Evolutionary conservation across 2,113 vertebrate genomes (phyloP).

Genomic region (Irena cyanogastra): DNA sequence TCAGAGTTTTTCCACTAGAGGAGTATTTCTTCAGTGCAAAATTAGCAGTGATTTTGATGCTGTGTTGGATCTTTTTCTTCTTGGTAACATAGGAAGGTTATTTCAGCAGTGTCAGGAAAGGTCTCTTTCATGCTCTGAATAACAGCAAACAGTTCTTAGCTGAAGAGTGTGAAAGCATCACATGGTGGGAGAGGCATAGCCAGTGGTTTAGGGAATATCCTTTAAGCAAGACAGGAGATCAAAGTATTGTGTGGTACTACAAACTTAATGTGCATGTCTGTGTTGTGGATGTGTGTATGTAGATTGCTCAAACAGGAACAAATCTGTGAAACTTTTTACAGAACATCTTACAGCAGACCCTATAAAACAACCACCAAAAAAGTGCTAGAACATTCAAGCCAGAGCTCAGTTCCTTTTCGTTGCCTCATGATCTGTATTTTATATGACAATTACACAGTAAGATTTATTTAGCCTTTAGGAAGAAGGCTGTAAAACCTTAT

Average conservation of each 20-base stretch:
- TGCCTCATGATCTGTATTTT: not conserved
- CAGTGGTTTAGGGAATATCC: not conserved
- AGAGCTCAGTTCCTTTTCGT: not conserved
- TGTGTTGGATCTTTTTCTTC: not conserved
- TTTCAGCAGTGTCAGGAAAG: not conserved
- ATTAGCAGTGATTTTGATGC: not conserved
- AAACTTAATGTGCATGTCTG: not conserved
- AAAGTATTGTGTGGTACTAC: not conserved
- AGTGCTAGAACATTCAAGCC: not conserved
- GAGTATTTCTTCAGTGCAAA: not conserved
- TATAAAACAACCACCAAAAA: not conserved
- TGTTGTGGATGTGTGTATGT: not conserved
- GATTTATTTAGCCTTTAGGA: not conserved
- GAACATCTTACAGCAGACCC: not conserved
- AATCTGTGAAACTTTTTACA: not conserved
- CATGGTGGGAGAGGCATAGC: not conserved
- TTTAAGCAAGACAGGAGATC: not conserved
- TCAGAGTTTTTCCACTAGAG: not conserved
- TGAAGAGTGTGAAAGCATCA: not conserved
- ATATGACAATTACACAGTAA: not conserved
- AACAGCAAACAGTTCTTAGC: not conserved
- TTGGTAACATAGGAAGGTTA: not conserved
- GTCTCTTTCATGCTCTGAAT: not conserved
- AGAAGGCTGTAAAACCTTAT: not conserved
- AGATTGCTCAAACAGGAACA: accelerated